These are phyloP conservation scores for Apis cerana DNA, from an alignment of 1,140 invertebrate species.

Conservation along the genomic window DNA sequence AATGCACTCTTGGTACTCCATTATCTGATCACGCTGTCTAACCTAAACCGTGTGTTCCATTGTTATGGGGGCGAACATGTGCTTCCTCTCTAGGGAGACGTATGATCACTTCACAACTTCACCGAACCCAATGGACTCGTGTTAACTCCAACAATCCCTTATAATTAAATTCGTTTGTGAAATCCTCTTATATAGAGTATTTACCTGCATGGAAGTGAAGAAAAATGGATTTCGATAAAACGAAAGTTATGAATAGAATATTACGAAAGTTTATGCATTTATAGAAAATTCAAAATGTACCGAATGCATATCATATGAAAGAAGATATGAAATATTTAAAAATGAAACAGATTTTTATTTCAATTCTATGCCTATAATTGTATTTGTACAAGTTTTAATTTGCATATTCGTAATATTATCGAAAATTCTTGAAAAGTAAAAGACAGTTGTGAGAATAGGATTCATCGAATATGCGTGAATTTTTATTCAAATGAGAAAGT, in stretches of 20 bases:
- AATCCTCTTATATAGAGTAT: neutral
- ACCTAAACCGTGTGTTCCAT: constrained; percentile 21
- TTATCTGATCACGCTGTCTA: constrained; percentile 35
- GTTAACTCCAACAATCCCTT: neutral
- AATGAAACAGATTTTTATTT: too few species aligned
- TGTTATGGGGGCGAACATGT: constrained; percentile 33
- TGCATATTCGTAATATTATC: too few species aligned
- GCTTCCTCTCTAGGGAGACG: constrained; percentile 10
- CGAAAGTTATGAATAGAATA: neutral
- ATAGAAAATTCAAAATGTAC: too few species aligned
- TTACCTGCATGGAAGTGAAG: neutral
- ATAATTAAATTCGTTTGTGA: neutral
- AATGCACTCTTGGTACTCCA: constrained; percentile 50
- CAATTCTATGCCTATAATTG: too few species aligned
- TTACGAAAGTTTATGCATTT: neutral
- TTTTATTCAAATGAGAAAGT: neutral
- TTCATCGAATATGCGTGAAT: neutral
- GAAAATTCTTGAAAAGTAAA: too few species aligned
- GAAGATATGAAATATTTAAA: too few species aligned
- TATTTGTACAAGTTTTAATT: too few species aligned
- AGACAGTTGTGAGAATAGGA: too few species aligned
- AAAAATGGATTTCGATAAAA: neutral
- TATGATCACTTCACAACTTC: constrained; percentile 34
- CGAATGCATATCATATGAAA: too few species aligned
- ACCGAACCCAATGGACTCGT: neutral